These are phyloP conservation scores for Onychomys torridus DNA, from an alignment of 2,797 vertebrate species.

Conservation along the genomic window DNA sequence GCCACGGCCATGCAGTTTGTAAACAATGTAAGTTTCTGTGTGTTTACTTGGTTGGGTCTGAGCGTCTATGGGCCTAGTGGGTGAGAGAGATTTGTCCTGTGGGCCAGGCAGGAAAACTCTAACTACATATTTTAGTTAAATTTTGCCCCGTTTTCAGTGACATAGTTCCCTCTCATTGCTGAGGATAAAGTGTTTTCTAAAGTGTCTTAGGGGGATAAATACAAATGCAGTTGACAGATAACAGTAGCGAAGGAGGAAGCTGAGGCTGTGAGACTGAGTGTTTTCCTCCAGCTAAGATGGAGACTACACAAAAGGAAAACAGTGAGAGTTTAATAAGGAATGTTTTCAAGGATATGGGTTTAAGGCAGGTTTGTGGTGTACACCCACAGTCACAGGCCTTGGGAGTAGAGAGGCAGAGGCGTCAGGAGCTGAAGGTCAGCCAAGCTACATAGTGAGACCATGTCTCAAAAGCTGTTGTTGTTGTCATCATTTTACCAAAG, in stretches of 20 bases:
- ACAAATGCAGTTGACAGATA: background rate
- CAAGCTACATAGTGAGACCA: background rate
- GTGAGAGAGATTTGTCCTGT: too few species aligned
- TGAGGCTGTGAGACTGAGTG: background rate
- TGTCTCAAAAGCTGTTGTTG: background rate
- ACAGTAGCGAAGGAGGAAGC: background rate
- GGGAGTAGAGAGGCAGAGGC: background rate
- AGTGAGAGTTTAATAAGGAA: background rate
- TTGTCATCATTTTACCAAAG: background rate
- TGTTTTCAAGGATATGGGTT: background rate
- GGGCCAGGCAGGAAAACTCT: too few species aligned
- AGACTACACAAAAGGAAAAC: background rate
- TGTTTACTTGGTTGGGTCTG: too few species aligned
- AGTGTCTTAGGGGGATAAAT: background rate
- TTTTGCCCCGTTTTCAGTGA: background rate
- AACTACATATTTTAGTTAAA: too few species aligned
- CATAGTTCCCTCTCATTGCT: background rate
- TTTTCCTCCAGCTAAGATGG: background rate
- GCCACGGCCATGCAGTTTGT: too few species aligned
- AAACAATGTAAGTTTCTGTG: too few species aligned
- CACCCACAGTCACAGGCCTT: background rate
- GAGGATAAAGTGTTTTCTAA: constrained; percentile 5
- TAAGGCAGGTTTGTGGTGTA: background rate
- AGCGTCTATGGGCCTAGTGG: too few species aligned
- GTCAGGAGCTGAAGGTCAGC: background rate